phyloP scores from a whole-genome alignment of 1,140 invertebrate species.

The Lithobius niger region DNA sequence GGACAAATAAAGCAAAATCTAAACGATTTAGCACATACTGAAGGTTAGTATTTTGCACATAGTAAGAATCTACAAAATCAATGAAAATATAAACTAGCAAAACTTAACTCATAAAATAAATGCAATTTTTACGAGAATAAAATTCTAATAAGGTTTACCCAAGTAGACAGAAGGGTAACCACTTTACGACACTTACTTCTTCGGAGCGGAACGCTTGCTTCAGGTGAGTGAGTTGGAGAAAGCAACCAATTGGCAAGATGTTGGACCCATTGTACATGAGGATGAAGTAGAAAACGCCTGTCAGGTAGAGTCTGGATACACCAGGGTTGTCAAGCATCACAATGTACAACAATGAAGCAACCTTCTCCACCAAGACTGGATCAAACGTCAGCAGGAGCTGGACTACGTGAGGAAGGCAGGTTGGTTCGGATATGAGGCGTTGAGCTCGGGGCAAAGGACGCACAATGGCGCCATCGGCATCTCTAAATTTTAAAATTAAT shows the following conservation, averaged over 20 bases:
- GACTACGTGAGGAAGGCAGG: constrained; percentile 86
- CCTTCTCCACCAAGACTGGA: constrained; percentile 85
- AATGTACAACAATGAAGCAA: constrained; percentile 68
- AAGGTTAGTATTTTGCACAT: too few species aligned
- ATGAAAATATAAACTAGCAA: constrained; percentile 41
- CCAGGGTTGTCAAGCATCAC: constrained; percentile 93
- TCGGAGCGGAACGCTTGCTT: constrained; percentile 85
- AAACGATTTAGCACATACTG: too few species aligned
- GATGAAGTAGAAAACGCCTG: constrained; percentile 97
- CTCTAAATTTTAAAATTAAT: too few species aligned
- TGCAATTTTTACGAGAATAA: not conserved
- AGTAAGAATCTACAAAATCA: too few species aligned
- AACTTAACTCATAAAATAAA: too few species aligned
- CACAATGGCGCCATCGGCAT: constrained; percentile 78
- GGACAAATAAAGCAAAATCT: too few species aligned
- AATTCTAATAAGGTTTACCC: not conserved
- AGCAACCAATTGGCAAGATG: constrained; percentile 84
- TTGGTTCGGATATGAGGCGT: constrained; percentile 69
- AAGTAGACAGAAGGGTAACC: too few species aligned
- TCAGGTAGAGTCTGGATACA: constrained; percentile 83
- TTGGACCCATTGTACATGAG: constrained; percentile 99
- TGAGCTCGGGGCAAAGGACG: constrained; percentile 88
- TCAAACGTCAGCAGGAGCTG: constrained; percentile 95
- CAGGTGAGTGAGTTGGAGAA: constrained; percentile 87
- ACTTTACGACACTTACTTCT: constrained; percentile 67